Evolutionary conservation across 2,113 vertebrate genomes (phyloP).

Genomic region (Oreocharis arfaki): DNA sequence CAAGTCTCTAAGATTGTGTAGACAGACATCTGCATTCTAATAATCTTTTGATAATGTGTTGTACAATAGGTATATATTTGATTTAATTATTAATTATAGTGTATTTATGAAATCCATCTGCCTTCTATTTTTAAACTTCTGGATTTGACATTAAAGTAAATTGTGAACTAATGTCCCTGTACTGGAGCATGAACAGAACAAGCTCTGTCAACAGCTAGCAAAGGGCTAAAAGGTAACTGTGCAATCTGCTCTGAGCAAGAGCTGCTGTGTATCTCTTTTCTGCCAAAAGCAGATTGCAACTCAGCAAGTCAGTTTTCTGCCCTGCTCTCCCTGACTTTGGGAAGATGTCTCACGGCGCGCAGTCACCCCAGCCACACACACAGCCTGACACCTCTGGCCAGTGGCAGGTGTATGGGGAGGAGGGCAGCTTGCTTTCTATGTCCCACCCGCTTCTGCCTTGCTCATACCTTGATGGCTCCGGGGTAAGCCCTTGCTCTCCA

Average conservation of each 20-base stretch:
- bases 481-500: neutral
- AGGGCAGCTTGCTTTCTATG: neutral
- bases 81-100: neutral
- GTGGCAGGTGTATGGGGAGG: neutral
- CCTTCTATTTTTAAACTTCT: neutral
- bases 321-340: conserved; percentile 36
- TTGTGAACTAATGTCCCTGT: neutral
- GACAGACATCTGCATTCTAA: neutral
- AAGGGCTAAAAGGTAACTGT: conserved; percentile 33
- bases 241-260: conserved; percentile 37
- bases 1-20: neutral
- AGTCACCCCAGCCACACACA: neutral
- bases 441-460: neutral
- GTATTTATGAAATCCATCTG: neutral
- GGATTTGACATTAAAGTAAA: neutral
- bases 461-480: neutral
- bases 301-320: conserved; percentile 48
- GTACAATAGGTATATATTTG: neutral
- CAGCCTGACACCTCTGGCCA: neutral
- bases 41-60: neutral
- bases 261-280: neutral
- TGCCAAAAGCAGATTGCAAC: conserved; percentile 47
- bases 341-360: neutral
- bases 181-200: neutral
- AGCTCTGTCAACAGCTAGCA: neutral